Conservation (phyloP, 2,888 invertebrate species). For the Colletes collaris region DNA sequence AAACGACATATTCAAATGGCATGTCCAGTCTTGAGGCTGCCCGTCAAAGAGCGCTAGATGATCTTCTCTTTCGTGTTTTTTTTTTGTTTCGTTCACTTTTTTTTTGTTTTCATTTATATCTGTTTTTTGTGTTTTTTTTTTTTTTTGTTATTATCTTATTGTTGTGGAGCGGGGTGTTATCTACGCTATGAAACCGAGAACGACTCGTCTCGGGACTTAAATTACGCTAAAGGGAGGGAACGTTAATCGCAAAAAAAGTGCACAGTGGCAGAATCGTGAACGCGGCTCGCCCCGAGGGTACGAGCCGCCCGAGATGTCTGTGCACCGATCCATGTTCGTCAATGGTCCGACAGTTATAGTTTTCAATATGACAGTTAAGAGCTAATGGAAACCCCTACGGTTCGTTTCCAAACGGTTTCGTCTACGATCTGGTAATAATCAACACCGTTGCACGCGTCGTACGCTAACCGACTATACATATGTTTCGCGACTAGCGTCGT, state of each 20-base stretch:
- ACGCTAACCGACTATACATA: constrained; percentile 17
- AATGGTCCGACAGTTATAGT: constrained; percentile 58
- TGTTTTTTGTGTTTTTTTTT: too few relatives aligned
- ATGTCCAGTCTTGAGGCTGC: constrained; percentile 68
- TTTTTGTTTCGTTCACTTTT: neutral
- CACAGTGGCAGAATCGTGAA: constrained; percentile 16
- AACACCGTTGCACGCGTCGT: constrained; percentile 21
- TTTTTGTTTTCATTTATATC: too few relatives aligned
- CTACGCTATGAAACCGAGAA: constrained; percentile 21
- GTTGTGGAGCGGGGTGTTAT: neutral
- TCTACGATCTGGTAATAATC: constrained; percentile 35
- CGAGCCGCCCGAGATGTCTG: constrained; percentile 19
- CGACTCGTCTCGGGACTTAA: constrained; percentile 22
- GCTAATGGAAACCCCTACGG: constrained; percentile 47
- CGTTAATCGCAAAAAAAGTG: constrained; percentile 16
- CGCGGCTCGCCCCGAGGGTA: neutral
- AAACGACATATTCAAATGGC: constrained; percentile 65
- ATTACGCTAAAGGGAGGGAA: constrained; percentile 34
- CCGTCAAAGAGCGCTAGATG: constrained; percentile 58
- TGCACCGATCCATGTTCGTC: constrained; percentile 42
- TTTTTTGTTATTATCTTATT: too few relatives aligned
- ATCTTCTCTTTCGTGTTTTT: constrained; percentile 41
- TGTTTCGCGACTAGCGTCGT: constrained; percentile 1
- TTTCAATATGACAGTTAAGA: constrained; percentile 50
- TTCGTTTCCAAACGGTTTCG: constrained; percentile 7